phyloP scores from a whole-genome alignment of 37 sponge, comb jelly and placozoan species.

The Oopsacas minuta region DNA sequence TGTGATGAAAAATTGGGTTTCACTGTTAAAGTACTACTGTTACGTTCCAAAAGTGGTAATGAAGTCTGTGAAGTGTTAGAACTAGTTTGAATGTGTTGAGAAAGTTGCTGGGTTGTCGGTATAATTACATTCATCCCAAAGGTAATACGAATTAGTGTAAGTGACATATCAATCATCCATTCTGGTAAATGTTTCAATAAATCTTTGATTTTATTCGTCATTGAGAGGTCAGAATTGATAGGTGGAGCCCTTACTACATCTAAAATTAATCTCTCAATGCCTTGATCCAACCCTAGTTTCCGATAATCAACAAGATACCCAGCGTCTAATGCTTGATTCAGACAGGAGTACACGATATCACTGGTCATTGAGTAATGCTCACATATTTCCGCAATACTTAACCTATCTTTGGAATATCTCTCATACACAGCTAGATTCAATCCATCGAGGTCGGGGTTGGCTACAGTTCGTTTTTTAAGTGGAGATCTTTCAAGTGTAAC shows the following conservation, averaged over 20 bases:
- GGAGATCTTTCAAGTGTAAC: neutral
- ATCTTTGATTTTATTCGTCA: neutral
- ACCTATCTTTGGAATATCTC: neutral
- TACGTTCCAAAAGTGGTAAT: too few species aligned
- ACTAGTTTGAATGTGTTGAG: neutral
- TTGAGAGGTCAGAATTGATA: neutral
- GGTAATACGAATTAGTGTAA: neutral
- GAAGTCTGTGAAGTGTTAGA: neutral
- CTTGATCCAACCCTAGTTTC: neutral
- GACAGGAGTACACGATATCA: neutral
- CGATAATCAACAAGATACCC: neutral
- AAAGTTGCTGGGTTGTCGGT: neutral
- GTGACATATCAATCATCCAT: neutral
- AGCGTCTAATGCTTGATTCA: neutral
- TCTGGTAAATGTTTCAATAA: neutral
- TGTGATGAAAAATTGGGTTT: too few species aligned
- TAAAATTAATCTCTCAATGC: neutral
- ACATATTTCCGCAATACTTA: neutral
- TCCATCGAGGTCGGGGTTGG: neutral
- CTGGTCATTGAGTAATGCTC: neutral
- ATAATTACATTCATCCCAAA: neutral
- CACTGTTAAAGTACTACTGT: too few species aligned
- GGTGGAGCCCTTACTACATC: neutral
- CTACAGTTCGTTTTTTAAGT: neutral
- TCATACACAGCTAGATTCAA: neutral